These are phyloP conservation scores for Pachliopta kotzebuea DNA, from an alignment of 2,888 invertebrate genomes.

Conservation along the genomic window DNA sequence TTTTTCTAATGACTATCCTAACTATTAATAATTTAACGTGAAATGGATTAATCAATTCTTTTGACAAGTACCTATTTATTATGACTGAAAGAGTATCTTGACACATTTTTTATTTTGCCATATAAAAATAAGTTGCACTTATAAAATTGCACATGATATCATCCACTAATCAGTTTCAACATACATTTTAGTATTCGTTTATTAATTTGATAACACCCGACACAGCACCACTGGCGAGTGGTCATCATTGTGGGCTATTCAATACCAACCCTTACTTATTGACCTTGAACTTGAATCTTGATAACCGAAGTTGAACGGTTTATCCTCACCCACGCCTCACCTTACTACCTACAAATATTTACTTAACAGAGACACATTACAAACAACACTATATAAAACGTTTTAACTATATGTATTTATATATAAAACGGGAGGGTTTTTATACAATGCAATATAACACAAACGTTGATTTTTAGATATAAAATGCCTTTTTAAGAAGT, in stretches of 20 bases:
- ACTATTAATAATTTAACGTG: not conserved
- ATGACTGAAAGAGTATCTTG: not conserved
- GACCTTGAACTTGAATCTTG: conserved; percentile 17
- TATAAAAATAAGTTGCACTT: no score
- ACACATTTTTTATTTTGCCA: no score
- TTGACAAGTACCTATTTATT: not conserved
- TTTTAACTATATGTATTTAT: conserved; percentile 17
- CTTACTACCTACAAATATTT: not conserved
- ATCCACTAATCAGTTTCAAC: conserved; percentile 12
- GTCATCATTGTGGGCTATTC: conserved; percentile 8
- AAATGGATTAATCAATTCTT: not conserved
- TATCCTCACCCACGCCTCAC: not conserved
- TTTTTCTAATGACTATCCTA: not conserved
- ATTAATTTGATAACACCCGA: not conserved
- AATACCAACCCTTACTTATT: conserved; percentile 2
- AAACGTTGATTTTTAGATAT: conserved; percentile 42
- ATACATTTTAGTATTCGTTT: not conserved
- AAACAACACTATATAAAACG: conserved; percentile 14
- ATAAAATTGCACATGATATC: no score
- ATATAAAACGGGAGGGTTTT: conserved; percentile 20
- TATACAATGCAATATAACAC: conserved; percentile 35
- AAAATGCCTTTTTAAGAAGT: conserved; percentile 43
- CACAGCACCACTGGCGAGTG: conserved; percentile 7
- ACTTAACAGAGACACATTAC: conserved; percentile 12
- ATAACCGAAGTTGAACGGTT: conserved; percentile 18